Conservation (phyloP, 2,113 vertebrate genomes). For the Gambusia holbrooki region DNA sequence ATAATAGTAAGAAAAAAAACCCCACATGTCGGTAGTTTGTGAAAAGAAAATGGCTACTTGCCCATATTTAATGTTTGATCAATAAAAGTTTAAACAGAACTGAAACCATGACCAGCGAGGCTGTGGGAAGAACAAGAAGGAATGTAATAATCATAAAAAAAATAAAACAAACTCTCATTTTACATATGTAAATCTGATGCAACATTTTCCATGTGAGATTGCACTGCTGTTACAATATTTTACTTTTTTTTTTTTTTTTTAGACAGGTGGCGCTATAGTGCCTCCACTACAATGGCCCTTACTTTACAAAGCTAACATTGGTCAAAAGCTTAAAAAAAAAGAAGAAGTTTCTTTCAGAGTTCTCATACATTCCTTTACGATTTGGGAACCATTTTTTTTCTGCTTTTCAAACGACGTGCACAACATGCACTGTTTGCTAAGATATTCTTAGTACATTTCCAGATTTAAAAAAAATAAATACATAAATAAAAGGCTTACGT, state of each 20-base stretch:
- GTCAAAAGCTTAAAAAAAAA: background rate
- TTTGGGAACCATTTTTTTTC: background rate
- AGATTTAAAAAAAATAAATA: background rate
- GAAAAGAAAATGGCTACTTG: background rate
- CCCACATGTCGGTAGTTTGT: background rate
- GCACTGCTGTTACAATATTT: background rate
- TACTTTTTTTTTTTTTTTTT: background rate
- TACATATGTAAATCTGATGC: background rate
- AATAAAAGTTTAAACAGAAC: background rate
- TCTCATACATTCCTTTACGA: background rate
- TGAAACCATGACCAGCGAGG: too few relatives aligned
- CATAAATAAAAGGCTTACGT: conserved; percentile 6
- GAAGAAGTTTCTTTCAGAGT: background rate
- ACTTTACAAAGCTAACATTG: background rate
- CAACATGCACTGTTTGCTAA: background rate
- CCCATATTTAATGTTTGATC: background rate
- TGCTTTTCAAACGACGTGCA: background rate
- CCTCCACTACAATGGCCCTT: background rate
- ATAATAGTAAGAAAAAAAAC: background rate
- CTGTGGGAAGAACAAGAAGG: too few relatives aligned
- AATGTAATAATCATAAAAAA: too few relatives aligned
- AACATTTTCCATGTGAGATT: background rate
- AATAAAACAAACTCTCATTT: too few relatives aligned
- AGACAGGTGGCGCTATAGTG: background rate
- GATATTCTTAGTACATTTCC: conserved; percentile 22